Evolutionary conservation across 2,888 invertebrate genomes (phyloP), one percentile per base, ranked within the genome.

Genomic region (Nesidiocoris tenuis): DNA sequence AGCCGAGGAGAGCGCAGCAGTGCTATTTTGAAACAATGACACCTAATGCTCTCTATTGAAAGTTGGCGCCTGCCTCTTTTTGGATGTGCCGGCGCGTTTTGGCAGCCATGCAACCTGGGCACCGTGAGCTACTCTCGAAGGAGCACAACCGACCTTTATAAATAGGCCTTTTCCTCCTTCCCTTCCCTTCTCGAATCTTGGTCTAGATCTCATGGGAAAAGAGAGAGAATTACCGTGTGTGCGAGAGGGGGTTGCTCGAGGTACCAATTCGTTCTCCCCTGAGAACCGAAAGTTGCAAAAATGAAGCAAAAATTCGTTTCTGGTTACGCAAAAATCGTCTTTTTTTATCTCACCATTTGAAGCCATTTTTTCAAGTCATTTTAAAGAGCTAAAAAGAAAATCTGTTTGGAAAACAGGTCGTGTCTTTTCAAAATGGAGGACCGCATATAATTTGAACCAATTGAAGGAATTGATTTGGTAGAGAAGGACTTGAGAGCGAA

Each of bases 41-140:
- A 70, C 70, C 70, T 70, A 70, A 70, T 70, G 70, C 70, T 70
- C 59, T 17, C 57, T 70, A 23, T 57, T 57, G 61, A 70, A 70
- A 70, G 70, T 59, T 70, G 70, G 70, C 70, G 70, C 70, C 70
- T 59, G 70, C 56, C 70, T 70, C 59, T 59, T 70, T 70, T 70
- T 70, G 70, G 70, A 70, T 70, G 70, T 57, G 70, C 18, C 25
- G 3, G 39, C 67, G 39, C 59, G 61, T 70, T 70, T 70, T 70
- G 70, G 70, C 70, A 70, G 61, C 70, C 7, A 12, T 57, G 25
- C 70, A 57, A 57, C 59, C 70, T 61, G 61, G 70, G 24, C 61
- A 61, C 17, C n/a, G n/a, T 5, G 54, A 25, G 70, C 19, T 59
- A 59, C 54, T 70, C 59, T 70, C 25, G 57, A 70, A 39, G 39